Percentiles rank a stretch among this genome's conserved stretches.
These are phyloP conservation scores for Rhinoraja longicauda DNA, from an alignment of 2,797 vertebrate species.

Conservation along the genomic window DNA sequence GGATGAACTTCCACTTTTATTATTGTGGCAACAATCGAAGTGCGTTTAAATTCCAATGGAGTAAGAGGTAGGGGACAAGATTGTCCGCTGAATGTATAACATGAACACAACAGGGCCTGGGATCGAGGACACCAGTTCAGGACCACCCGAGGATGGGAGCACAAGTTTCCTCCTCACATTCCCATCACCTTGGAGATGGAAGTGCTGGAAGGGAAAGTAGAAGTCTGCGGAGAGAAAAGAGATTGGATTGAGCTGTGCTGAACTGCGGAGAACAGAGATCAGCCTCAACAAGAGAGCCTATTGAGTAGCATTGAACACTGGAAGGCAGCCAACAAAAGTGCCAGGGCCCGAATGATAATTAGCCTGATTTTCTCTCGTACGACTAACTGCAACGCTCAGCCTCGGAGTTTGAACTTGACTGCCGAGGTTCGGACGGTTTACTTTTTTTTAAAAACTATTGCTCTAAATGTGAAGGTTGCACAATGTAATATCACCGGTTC, in stretches of 20 bases:
- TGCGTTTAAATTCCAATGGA: conserved; percentile 66
- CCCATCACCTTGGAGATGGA: conserved; percentile 62
- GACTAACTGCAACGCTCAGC: conserved; percentile 47
- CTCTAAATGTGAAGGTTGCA: neutral
- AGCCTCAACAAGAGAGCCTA: conserved; percentile 57
- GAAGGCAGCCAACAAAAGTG: conserved; percentile 59
- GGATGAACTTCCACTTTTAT: conserved; percentile 38
- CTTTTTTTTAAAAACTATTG: neutral
- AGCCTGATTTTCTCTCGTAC: conserved; percentile 51
- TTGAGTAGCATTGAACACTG: conserved; percentile 62
- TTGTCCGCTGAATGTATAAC: conserved; percentile 48
- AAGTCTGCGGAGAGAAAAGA: conserved; percentile 55
- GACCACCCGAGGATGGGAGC: conserved; percentile 55
- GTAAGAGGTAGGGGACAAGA: conserved; percentile 53
- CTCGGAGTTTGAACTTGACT: conserved; percentile 53
- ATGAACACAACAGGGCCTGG: conserved; percentile 52
- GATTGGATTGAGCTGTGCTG: conserved; percentile 62
- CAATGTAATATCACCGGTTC: conserved; percentile 1
- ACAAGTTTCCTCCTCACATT: conserved; percentile 57
- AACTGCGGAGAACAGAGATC: conserved; percentile 58
- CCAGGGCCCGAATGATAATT: conserved; percentile 54
- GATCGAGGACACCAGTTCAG: conserved; percentile 57
- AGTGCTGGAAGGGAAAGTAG: conserved; percentile 55
- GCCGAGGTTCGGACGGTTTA: conserved; percentile 42
- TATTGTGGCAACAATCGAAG: conserved; percentile 56